Percentiles rank a stretch among this genome's conserved stretches.
phyloP scores from a whole-genome alignment of 2,888 invertebrate species.

The Athripsodes cinereus region DNA sequence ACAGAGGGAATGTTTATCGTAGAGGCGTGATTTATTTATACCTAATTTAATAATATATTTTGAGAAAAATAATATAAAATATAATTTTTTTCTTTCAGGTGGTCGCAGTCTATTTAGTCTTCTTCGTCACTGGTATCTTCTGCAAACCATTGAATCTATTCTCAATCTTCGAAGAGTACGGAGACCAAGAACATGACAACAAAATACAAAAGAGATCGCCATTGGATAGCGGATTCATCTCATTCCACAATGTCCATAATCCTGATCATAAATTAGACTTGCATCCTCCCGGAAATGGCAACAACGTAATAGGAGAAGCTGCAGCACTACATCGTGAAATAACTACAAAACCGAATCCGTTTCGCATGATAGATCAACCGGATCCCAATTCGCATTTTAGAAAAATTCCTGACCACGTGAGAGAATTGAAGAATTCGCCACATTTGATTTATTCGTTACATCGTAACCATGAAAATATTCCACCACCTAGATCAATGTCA shows the following conservation, averaged over 20 bases:
- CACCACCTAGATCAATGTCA: neutral
- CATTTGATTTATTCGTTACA: neutral
- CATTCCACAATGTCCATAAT: conserved; percentile 3
- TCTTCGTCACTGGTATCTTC: neutral
- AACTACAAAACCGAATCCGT: too few species aligned
- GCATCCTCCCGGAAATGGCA: neutral
- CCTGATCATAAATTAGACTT: neutral
- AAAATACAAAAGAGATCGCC: conserved; percentile 15
- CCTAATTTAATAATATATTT: too few species aligned
- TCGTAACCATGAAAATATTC: neutral
- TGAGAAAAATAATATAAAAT: neutral
- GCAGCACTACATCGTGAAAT: too few species aligned
- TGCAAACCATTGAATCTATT: conserved; percentile 7
- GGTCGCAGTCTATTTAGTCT: conserved; percentile 3
- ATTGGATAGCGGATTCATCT: conserved; percentile 13
- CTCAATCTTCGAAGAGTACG: neutral
- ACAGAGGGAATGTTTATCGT: too few species aligned
- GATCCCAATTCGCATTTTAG: neutral
- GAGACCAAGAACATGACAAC: neutral
- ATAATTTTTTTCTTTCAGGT: conserved; percentile 5
- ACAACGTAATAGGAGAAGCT: too few species aligned
- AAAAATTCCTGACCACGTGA: neutral
- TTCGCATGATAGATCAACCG: too few species aligned
- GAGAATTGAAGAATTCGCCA: neutral
- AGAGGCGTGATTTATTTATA: too few species aligned